Conservation (phyloP, 2,888 invertebrate species). For the Zootermopsis nevadensis region DNA sequence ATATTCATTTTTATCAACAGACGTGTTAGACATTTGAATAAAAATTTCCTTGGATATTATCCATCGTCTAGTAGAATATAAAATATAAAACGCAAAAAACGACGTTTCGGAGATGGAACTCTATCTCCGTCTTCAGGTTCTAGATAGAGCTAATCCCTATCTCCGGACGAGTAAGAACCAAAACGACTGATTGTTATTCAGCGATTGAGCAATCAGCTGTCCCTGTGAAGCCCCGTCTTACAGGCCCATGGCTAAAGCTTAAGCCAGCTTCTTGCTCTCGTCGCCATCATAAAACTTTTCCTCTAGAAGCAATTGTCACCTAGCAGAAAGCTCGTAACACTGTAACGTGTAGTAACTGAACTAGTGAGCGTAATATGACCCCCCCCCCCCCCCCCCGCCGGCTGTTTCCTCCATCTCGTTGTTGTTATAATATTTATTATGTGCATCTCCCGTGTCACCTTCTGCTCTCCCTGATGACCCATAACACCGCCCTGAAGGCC, state of each 20-base stretch:
- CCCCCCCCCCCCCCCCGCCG: conserved; percentile 15
- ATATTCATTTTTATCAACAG: too few species aligned
- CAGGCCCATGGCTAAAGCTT: neutral
- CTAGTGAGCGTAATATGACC: conserved; percentile 44
- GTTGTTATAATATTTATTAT: conserved; percentile 66
- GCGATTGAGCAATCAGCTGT: too few species aligned
- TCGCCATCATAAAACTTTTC: conserved; percentile 63
- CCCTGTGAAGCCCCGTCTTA: too few species aligned
- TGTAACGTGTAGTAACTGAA: conserved; percentile 25
- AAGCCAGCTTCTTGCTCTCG: conserved; percentile 56
- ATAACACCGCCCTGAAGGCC: conserved; percentile 47
- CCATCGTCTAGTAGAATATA: too few species aligned
- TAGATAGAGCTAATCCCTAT: too few species aligned
- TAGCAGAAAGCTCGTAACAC: conserved; percentile 46
- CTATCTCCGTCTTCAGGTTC: too few species aligned
- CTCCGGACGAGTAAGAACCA: too few species aligned
- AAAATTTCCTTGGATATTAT: too few species aligned
- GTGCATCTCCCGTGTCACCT: conserved; percentile 64
- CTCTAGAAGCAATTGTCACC: conserved; percentile 58
- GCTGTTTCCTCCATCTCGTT: conserved; percentile 58
- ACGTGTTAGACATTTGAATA: too few species aligned
- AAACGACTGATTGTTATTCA: too few species aligned
- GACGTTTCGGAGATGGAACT: too few species aligned
- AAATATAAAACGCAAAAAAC: too few species aligned
- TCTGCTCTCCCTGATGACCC: conserved; percentile 47